These are phyloP conservation scores for Apodemus speciosus DNA, from an alignment of 2,113 vertebrate species.

Conservation along the genomic window DNA sequence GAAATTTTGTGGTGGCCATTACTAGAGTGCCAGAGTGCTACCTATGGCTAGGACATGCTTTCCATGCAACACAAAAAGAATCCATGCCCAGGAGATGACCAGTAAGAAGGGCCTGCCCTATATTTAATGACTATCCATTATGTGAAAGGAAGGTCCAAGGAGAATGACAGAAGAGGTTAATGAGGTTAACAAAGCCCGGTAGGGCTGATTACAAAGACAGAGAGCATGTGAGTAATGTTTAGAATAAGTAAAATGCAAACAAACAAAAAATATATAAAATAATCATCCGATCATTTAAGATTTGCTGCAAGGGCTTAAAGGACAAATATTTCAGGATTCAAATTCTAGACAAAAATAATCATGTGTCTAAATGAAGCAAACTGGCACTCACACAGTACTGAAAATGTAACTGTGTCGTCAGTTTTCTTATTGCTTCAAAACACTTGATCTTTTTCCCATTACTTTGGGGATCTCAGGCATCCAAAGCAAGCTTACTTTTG, in stretches of 20 bases:
- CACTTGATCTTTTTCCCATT: conserved; percentile 79
- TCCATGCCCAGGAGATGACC: background rate
- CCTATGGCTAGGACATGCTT: background rate
- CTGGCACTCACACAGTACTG: conserved; percentile 57
- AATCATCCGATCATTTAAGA: conserved; percentile 39
- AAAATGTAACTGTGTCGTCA: conserved; percentile 76
- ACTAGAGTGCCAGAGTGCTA: background rate
- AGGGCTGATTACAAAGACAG: conserved; percentile 60
- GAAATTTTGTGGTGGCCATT: background rate
- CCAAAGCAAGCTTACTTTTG: conserved; percentile 72
- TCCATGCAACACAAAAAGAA: conserved; percentile 26
- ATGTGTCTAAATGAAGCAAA: conserved; percentile 72
- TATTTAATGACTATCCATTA: conserved; percentile 65
- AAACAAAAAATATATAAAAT: background rate
- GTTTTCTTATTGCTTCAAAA: conserved; percentile 78
- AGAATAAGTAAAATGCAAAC: conserved; percentile 49
- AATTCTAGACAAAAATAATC: conserved; percentile 73
- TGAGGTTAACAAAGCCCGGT: conserved; percentile 61
- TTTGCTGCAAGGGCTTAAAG: conserved; percentile 71
- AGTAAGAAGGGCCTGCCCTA: conserved; percentile 47
- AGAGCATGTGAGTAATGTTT: conserved; percentile 38
- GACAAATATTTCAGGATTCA: conserved; percentile 76
- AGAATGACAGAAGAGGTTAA: conserved; percentile 65
- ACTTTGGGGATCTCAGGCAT: conserved; percentile 73
- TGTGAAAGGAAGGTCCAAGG: conserved; percentile 51